Conservation (phyloP, 2,888 invertebrate species). For the Chaitophorus viminalis region DNA sequence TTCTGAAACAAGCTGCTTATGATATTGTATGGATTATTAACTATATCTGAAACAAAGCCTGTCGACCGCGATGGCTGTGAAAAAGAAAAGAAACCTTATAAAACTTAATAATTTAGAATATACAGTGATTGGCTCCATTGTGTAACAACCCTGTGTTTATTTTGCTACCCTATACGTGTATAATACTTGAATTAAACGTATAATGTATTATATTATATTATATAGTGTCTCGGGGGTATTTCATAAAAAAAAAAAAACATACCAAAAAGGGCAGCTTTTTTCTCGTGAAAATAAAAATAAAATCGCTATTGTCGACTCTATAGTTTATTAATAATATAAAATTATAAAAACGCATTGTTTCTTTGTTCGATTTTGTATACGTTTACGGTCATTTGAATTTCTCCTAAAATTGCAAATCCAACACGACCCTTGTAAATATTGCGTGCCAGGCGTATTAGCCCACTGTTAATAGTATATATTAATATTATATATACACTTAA, state of each 20-base stretch:
- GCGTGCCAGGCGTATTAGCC: background rate
- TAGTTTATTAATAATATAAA: too few species aligned
- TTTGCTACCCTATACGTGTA: background rate
- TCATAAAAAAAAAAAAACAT: background rate
- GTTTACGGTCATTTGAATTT: background rate
- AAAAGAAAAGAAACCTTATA: background rate
- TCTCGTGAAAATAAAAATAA: too few species aligned
- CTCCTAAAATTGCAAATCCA: background rate
- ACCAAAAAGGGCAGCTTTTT: background rate
- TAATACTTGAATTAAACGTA: background rate
- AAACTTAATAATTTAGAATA: background rate
- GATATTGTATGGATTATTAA: conserved; percentile 13
- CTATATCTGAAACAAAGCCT: background rate
- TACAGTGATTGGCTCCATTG: background rate
- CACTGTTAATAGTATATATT: background rate
- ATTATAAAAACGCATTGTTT: too few species aligned
- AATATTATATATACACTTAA: background rate
- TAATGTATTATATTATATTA: too few species aligned
- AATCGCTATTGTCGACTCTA: too few species aligned
- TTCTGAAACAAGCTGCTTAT: conserved; percentile 7
- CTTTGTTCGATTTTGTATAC: too few species aligned
- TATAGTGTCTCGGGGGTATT: background rate
- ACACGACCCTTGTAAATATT: background rate
- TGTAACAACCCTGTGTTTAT: too few species aligned
- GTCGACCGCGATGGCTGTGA: background rate